Percentiles rank a stretch among this genome's conserved stretches.
These are phyloP conservation scores for Eulithis testata DNA, from an alignment of 2,888 invertebrate species.

Conservation along the genomic window DNA sequence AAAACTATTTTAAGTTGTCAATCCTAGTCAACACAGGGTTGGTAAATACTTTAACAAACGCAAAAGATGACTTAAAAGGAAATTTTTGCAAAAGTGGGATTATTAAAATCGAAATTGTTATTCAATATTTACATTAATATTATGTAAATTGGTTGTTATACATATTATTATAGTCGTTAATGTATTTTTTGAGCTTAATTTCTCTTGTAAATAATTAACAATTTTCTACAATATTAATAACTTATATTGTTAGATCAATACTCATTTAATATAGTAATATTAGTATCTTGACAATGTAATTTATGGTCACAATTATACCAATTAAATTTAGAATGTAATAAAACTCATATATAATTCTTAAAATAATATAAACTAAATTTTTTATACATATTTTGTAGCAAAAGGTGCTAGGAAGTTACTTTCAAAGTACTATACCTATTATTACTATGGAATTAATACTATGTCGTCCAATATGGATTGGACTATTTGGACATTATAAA, in stretches of 20 bases:
- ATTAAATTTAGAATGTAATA: constrained; percentile 29
- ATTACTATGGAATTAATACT: no score
- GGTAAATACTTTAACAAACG: constrained; percentile 41
- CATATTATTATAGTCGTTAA: no score
- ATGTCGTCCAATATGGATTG: no score
- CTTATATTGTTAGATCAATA: constrained; percentile 31
- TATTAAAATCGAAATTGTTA: no score
- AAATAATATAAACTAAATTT: not conserved
- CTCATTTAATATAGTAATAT: constrained; percentile 27
- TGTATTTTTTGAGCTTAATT: not conserved
- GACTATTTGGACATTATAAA: no score
- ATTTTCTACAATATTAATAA: constrained; percentile 24
- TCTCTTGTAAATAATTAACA: constrained; percentile 28
- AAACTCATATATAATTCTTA: not conserved
- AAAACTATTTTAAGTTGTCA: constrained; percentile 65
- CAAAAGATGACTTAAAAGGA: no score
- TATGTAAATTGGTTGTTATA: no score
- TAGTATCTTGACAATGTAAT: constrained; percentile 50
- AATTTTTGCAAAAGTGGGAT: no score
- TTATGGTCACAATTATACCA: constrained; percentile 54
- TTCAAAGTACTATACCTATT: no score
- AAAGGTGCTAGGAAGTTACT: constrained; percentile 5
- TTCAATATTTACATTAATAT: no score
- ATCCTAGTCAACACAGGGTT: constrained; percentile 83
- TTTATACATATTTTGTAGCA: constrained; percentile 1